Base-by-base conservation (phyloP, 1,140 invertebrate genomes). In the Pseudoatta argentina region DNA sequence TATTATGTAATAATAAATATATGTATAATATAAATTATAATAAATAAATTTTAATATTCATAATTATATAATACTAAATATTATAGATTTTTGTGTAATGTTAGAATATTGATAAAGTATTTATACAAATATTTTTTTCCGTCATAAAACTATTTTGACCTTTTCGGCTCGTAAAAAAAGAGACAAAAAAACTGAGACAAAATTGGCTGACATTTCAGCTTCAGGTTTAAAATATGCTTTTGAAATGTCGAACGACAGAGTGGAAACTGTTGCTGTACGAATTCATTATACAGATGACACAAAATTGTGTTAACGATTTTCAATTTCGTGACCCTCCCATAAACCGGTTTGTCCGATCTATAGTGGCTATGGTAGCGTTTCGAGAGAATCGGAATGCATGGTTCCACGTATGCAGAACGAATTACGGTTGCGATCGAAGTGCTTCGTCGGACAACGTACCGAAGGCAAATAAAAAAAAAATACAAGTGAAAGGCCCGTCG, bases 261-360 rank as follows among this genome's bases (percentile, higher is more conserved):
- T 7, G 34, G 6, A 30, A 44, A 77, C 59, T 51, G 6, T 63
- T 21, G 34, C 14, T 21, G 92, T 91, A 93, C 75, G 91, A 90
- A 94, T 93, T 94, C 89, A 88, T 93, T 89, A 93, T 88, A 44
- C 39, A 93, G 93, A 93, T 94, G 94, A 93, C 92, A 93, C 85
- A 94, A 51, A 16, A 14, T 94, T 95, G 93, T 93, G 92, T 92
- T 83, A 91, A 93, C 63, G 92, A 79, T 92, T 93, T 88, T 93
- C 89, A 94, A 93, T 78, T 75, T 57, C 66, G 10, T 53, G 16
- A 24, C 6, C 8, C 7, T 39, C 27, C 6, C 4, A 55, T 21
- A 81, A 90, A 88, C 88, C 86, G 77, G 86, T 88, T 72, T 55
- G 76, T 69, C 64, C 71, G 30, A n/a, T 53, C n/a, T 73, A 57